Evolutionary conservation across 1,140 invertebrate genomes (phyloP), one percentile per base, ranked within the genome.

Genomic region (Brachionus koreanus): DNA sequence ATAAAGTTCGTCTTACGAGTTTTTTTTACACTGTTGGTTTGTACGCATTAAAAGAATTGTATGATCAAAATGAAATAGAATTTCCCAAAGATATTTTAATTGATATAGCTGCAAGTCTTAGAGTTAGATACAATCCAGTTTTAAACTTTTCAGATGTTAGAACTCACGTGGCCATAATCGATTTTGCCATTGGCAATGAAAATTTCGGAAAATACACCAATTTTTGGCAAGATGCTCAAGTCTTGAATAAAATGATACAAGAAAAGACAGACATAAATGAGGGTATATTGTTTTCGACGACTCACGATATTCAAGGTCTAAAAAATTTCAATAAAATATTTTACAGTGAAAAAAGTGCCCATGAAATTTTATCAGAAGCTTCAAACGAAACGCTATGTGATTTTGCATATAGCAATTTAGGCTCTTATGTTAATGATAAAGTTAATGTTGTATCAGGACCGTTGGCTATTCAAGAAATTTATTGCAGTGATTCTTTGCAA

Each of bases 171-270:
- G 16, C 25, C 7, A 35, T 35, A 19, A 16, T 79, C 3, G 61
- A 57, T 33, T 29, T 42, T 37, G 25, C 9, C 1, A 10, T 43
- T 13, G 23, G 57, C 16, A 37, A 13, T 42, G 16, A 23, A 16
- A 23, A 61, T 7, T 77, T 77, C 25, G 43, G 75, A 25, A 52
- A 43, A 1, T 79, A 61, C n/a, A 43, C 25, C n/a, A 61, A 79
- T 79, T 61, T 79, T 49, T 79, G 76, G 76, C 19, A 33, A 23
- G 76, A 79, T 63, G 49, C 76, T 37, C n/a, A 37, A 43, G 19
- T 12, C 0, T 23, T 79, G 12, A 37, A 61, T 43, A 35, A 79
- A 42, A 12, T 79, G 49, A 61, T 79, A 2, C 46, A 42, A 61
- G 19, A 57, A 13, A 61, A 57, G 10, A 43, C 39, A 35, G 49